Evolutionary conservation across 2,797 vertebrate genomes (phyloP), one percentile per base, ranked within the genome.

Genomic region (Trachops cirrhosus): DNA sequence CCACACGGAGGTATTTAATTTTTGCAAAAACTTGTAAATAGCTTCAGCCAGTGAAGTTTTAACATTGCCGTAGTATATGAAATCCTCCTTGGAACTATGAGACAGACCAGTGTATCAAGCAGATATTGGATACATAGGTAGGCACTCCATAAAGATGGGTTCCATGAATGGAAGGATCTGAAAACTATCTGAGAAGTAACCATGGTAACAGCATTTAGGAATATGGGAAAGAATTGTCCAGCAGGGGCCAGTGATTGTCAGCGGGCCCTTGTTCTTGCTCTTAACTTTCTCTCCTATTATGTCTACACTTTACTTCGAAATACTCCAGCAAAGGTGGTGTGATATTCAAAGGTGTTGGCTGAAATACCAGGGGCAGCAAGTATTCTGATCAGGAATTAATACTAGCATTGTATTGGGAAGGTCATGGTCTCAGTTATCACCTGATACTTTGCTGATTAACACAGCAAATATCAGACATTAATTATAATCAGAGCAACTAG

Each of bases 1-100:
- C 37, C 59, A 12, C 5, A 16, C 54, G 26, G n/a, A 37, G 57
- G 11, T 86, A 26, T 59, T 89, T 32, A 5, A 1, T 64, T 78
- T 95, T 91, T 90, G 39, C 54, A 87, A 86, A 90, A 95, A 64
- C 18, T 73, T 90, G 32, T 77, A 67, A 44, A 44, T 46, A 44
- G 22, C 46, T 70, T 88, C 50, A 78, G 26, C 9, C 48, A 26
- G 70, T 77, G 67, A 79, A 73, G 77, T 89, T 94, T 93, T 48
- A 70, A 80, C 19, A 48, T 79, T 54, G 44, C 92, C 39, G 67
- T 82, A n/a, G 29, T 34, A 44, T 91, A 50, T 68, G 83, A 78
- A 54, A 24, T 88, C 89, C 54, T 44, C 39, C 46, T 54, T 74
- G 86, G n/a, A 93, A 57, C 32, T 70, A 57, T 77, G 16, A 62